phyloP scores from a whole-genome alignment of 2,888 invertebrate genomes.

The Pogonocherus hispidulus region DNA sequence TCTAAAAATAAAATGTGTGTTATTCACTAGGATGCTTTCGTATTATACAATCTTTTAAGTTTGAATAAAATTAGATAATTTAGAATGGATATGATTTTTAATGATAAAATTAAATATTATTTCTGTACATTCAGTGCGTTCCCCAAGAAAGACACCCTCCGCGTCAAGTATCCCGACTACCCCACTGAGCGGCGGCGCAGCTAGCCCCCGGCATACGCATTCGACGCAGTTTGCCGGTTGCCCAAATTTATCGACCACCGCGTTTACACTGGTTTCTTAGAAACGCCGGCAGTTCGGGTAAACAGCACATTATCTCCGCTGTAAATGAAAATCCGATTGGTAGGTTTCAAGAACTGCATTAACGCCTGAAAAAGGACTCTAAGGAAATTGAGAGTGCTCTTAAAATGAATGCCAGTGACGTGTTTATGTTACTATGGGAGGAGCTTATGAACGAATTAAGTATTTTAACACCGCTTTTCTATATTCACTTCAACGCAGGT shows the following conservation, averaged over 20 bases:
- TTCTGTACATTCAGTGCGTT: not conserved
- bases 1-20: too few species aligned
- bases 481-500: too few species aligned
- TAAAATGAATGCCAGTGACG: too few species aligned
- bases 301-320: not conserved
- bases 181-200: constrained; percentile 14
- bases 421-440: too few species aligned
- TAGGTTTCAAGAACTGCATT: not conserved
- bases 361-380: not conserved
- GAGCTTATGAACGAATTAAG: too few species aligned
- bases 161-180: not conserved
- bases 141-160: not conserved
- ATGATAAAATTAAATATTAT: too few species aligned
- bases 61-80: too few species aligned
- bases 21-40: too few species aligned
- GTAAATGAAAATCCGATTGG: constrained; percentile 2
- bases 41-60: too few species aligned
- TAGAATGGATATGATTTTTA: too few species aligned
- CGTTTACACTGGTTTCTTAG: constrained; percentile 20
- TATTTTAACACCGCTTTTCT: too few species aligned
- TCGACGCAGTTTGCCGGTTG: constrained; percentile 26
- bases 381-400: not conserved
- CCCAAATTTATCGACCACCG: constrained; percentile 28
- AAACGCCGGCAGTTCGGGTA: constrained; percentile 15
- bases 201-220: constrained; percentile 9